phyloP scores from a whole-genome alignment of 2,113 vertebrate genomes.

The Tyto alba region DNA sequence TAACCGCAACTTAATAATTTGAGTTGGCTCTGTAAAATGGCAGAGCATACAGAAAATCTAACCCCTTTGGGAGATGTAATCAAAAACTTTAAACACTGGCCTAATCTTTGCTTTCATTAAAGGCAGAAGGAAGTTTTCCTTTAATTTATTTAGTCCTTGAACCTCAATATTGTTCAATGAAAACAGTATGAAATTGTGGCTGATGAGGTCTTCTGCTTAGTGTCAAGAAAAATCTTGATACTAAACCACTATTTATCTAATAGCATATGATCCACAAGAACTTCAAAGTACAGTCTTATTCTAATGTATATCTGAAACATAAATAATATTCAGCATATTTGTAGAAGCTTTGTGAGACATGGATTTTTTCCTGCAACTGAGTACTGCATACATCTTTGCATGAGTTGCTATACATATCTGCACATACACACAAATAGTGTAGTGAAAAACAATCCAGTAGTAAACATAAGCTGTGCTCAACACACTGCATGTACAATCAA shows the following conservation, averaged over 20 bases:
- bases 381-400: background rate
- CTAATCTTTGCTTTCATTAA: background rate
- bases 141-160: background rate
- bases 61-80: background rate
- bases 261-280: background rate
- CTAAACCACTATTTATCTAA: background rate
- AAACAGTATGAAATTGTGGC: background rate
- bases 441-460: background rate
- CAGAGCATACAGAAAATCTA: background rate
- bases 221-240: background rate
- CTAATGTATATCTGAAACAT: background rate
- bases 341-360: background rate
- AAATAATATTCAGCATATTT: background rate
- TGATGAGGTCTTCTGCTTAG: background rate
- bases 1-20: background rate
- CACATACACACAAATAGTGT: background rate
- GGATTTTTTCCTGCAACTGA: background rate
- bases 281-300: background rate
- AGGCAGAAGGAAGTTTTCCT: background rate
- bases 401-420: background rate
- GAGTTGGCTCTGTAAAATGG: background rate
- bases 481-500: background rate
- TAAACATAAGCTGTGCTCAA: background rate
- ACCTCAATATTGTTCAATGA: background rate
- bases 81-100: background rate